These are phyloP conservation scores for Falco peregrinus DNA, from an alignment of 2,797 vertebrate species.

Conservation along the genomic window DNA sequence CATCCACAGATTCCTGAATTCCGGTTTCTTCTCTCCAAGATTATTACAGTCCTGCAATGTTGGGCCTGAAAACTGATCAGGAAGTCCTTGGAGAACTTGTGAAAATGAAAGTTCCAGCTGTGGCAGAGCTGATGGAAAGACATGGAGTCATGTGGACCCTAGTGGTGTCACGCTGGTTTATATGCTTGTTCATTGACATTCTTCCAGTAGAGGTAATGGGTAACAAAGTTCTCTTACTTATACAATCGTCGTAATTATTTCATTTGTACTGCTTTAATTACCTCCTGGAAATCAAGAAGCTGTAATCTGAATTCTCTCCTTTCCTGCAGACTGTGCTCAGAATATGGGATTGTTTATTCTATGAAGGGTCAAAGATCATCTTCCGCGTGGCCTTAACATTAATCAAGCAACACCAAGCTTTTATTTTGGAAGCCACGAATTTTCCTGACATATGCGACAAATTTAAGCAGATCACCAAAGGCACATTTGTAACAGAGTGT, in stretches of 20 bases:
- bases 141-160: constrained; percentile 91
- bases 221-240: not conserved
- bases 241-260: not conserved
- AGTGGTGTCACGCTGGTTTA: constrained; percentile 94
- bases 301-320: not conserved
- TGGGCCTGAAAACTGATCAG: constrained; percentile 92
- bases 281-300: not conserved
- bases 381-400: constrained; percentile 94
- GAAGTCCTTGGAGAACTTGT: constrained; percentile 94
- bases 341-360: constrained; percentile 97
- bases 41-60: constrained; percentile 90
- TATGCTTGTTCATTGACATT: constrained; percentile 94
- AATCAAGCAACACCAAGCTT: constrained; percentile 87
- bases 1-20: not conserved
- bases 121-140: constrained; percentile 87
- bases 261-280: not conserved
- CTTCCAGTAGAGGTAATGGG: constrained; percentile 91
- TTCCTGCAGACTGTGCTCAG: constrained; percentile 89
- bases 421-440: constrained; percentile 86
- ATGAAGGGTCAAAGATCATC: constrained; percentile 94
- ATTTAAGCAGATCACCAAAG: constrained; percentile 90
- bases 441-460: constrained; percentile 88
- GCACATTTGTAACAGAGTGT: constrained; percentile 87
- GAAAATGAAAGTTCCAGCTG: constrained; percentile 86
- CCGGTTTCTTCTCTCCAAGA: constrained; percentile 73